Conservation (phyloP, 2,888 invertebrate species). For the Slavum lentiscoides region DNA sequence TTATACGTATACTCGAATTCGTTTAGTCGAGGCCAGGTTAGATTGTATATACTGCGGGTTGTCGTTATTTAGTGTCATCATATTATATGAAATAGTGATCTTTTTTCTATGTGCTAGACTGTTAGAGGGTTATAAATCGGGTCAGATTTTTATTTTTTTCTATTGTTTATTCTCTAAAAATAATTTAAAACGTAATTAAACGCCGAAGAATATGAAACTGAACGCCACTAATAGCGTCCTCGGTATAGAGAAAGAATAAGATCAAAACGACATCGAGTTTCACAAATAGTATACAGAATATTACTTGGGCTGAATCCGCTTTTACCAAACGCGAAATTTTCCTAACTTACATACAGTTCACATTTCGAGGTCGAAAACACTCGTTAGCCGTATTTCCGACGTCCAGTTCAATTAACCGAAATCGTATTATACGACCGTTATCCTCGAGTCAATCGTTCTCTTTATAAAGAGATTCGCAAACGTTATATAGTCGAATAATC, state of each 20-base stretch:
- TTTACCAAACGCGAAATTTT: background rate
- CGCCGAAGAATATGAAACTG: background rate
- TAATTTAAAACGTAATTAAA: background rate
- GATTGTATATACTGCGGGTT: too few relatives aligned
- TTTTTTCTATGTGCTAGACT: too few relatives aligned
- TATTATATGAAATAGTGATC: too few relatives aligned
- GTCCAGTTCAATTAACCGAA: slow-evolving; percentile 22
- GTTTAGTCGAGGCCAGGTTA: too few relatives aligned
- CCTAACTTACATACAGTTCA: background rate
- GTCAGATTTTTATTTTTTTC: too few relatives aligned
- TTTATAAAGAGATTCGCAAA: background rate
- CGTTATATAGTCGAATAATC: background rate
- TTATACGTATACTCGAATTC: too few relatives aligned
- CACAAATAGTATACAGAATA: background rate
- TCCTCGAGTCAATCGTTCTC: slow-evolving; percentile 11
- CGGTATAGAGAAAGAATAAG: background rate
- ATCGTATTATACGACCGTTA: slow-evolving; percentile 2
- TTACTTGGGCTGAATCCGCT: background rate
- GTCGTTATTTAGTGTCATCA: too few relatives aligned
- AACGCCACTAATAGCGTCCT: too few relatives aligned
- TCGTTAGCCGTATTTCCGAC: slow-evolving; percentile 18
- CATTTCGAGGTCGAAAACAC: slow-evolving; percentile 12
- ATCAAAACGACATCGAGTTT: background rate
- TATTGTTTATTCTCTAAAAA: too few relatives aligned
- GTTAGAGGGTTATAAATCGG: too few relatives aligned